These are phyloP conservation scores for Himalopsyche phryganea DNA, from an alignment of 1,140 invertebrate genomes.

Conservation along the genomic window DNA sequence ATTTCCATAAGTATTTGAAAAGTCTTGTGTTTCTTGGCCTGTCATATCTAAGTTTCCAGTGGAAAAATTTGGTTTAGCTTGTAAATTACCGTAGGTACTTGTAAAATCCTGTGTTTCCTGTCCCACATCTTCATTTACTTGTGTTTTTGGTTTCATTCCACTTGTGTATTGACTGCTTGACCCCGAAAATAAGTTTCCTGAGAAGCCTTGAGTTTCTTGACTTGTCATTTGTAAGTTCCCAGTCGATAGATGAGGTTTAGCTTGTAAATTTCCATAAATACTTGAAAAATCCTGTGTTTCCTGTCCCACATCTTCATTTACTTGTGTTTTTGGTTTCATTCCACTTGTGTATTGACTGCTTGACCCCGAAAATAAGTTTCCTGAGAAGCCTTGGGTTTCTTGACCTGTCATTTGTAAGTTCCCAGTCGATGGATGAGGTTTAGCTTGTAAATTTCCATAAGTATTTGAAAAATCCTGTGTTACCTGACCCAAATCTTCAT, in stretches of 20 bases:
- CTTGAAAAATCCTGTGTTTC: background rate
- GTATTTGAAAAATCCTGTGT: conserved; percentile 19
- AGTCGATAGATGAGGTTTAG: background rate
- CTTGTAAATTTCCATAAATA: background rate
- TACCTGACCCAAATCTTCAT: background rate
- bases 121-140: conserved; percentile 25
- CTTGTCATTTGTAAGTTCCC: background rate
- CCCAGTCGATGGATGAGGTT: too few species aligned
- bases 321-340: conserved; percentile 11
- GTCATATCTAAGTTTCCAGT: too few species aligned
- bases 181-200: background rate
- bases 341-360: too few species aligned
- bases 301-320: background rate
- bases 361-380: too few species aligned
- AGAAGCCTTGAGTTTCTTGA: background rate
- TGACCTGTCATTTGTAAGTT: conserved; percentile 6
- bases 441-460: background rate
- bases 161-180: too few species aligned
- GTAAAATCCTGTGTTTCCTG: conserved; percentile 11
- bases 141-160: too few species aligned
- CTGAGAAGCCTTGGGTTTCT: conserved; percentile 29
- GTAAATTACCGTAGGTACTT: background rate
- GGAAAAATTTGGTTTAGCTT: background rate
- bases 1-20: too few species aligned
- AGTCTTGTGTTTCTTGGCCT: background rate